phyloP scores from a whole-genome alignment of 2,797 vertebrate genomes.

The Dallia pectoralis region DNA sequence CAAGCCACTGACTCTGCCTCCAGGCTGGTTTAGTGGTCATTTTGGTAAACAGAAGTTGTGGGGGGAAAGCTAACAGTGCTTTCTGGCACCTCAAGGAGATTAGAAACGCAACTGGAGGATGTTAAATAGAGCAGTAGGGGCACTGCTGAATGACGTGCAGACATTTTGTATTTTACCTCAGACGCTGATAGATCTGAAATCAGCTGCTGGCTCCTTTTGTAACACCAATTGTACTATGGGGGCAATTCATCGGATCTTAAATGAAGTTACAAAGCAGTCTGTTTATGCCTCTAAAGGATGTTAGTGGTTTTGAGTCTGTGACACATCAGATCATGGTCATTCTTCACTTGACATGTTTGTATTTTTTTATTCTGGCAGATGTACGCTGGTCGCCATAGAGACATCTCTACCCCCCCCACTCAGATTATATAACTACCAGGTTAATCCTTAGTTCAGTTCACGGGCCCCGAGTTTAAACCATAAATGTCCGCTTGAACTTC shows the following conservation, averaged over 20 bases:
- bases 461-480: slow-evolving; percentile 31
- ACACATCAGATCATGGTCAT: background rate
- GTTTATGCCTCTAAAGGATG: background rate
- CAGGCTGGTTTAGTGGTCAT: background rate
- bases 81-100: background rate
- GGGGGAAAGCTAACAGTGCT: background rate
- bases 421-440: slow-evolving; percentile 54
- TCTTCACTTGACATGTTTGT: background rate
- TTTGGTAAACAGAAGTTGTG: background rate
- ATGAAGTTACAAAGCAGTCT: background rate
- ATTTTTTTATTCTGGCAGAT: background rate
- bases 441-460: slow-evolving; percentile 52
- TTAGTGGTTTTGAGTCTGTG: background rate
- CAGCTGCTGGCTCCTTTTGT: background rate
- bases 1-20: slow-evolving; percentile 2
- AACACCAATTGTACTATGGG: background rate
- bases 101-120: background rate
- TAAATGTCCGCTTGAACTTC: slow-evolving; percentile 28
- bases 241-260: background rate
- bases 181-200: background rate
- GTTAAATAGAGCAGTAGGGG: background rate
- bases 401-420: slow-evolving; percentile 43
- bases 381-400: background rate
- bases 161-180: background rate
- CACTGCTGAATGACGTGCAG: background rate